These are phyloP conservation scores for Vandiemenella viatica DNA, from an alignment of 2,888 invertebrate species.

Conservation along the genomic window DNA sequence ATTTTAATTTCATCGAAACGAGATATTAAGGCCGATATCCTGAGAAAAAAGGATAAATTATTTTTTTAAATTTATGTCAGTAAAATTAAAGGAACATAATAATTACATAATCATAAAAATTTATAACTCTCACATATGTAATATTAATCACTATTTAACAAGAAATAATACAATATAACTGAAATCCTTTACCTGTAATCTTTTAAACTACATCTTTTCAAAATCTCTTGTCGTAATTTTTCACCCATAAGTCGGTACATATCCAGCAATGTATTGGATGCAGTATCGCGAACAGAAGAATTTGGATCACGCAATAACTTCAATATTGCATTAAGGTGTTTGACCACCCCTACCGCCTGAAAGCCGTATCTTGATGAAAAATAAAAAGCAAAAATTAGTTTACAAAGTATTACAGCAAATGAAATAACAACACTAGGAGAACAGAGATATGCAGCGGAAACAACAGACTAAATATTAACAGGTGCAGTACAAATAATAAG, in stretches of 20 bases:
- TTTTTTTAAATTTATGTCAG: too few species aligned
- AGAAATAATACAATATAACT: too few species aligned
- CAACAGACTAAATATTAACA: too few species aligned
- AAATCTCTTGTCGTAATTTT: constrained; percentile 63
- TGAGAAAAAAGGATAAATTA: constrained; percentile 25
- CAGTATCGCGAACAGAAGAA: constrained; percentile 72
- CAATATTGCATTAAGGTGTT: constrained; percentile 68
- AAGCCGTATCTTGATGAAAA: constrained; percentile 59
- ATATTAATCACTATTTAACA: too few species aligned
- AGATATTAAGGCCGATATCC: constrained; percentile 48
- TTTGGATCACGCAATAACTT: constrained; percentile 76
- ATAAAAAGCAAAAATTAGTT: constrained; percentile 1
- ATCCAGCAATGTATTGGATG: constrained; percentile 70
- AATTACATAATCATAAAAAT: too few species aligned
- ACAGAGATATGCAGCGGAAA: too few species aligned
- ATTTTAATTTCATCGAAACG: constrained; percentile 87
- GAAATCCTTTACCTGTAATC: too few species aligned
- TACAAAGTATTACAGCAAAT: not conserved
- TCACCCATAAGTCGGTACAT: constrained; percentile 90
- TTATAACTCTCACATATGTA: too few species aligned
- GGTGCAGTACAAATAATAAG: too few species aligned
- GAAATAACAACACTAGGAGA: too few species aligned
- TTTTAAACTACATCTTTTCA: constrained; percentile 38
- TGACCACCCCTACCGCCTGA: constrained; percentile 62
- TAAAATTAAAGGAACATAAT: too few species aligned